Evolutionary conservation across 2,888 invertebrate species (phyloP), one percentile per base, ranked within the genome.

Genomic region (Sphaeridia pumilis): DNA sequence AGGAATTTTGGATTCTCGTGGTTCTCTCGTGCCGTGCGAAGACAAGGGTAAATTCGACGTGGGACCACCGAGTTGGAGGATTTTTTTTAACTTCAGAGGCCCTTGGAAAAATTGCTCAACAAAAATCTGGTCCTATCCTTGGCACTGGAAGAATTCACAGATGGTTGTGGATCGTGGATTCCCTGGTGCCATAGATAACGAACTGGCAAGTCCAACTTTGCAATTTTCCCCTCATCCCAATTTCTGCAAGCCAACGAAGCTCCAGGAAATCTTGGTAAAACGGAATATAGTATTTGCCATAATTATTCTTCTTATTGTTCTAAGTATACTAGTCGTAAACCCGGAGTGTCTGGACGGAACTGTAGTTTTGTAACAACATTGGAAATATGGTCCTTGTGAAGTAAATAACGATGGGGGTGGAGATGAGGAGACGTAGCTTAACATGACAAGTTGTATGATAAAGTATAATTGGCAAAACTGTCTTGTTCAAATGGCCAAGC

Each of bases 141-240:
- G 78, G 78, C 78, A 78, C 78, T 78, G 77, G 77, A 78, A 78
- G 78, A 78, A 78, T 78, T 78, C 78, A 78, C 78, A 78, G 77
- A 78, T 76, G 72, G 71, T 69, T 59, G 67, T 70, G 66, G 73
- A 75, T 78, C 77, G 78, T 78, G 78, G 75, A 73, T 78, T 77
- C 77, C 75, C 75, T 76, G 74, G 76, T 78, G 78, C 77, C 78
- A 78, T 76, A 76, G 74, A 74, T 72, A 71, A 73, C 72, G 67
- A 58, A 55, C 45, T 42, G 53, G 52, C 28, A 49, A 53, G 25
- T 25, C 52, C 7, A 34, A 45, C 28, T 4, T 27, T 31, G 31
- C 7, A 31, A 10, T 14, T 7, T 31, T 31, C 31, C 31, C 7
- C 17, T 41, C 7, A 41, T 5, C 7, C 12, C 7, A 41, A 12